These are phyloP conservation scores for Phyllostomus discolor DNA, from an alignment of 2,113 vertebrate genomes.

Conservation along the genomic window DNA sequence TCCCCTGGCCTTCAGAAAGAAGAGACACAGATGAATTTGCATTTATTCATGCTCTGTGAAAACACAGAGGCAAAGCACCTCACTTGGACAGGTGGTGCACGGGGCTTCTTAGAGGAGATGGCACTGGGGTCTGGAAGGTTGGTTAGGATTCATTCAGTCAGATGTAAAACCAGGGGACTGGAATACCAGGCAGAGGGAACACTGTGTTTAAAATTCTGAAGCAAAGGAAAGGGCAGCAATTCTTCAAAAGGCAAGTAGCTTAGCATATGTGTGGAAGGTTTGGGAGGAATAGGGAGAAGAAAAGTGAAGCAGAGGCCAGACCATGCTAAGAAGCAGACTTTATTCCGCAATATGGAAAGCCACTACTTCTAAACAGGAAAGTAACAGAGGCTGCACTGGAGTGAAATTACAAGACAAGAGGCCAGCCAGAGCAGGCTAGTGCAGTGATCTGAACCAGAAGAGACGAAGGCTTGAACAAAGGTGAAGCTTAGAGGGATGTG, in stretches of 20 bases:
- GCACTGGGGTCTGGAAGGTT: background rate
- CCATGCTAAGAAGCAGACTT: background rate
- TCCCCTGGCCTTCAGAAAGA: background rate
- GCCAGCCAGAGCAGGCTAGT: background rate
- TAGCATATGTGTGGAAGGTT: background rate
- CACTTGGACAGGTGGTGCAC: background rate
- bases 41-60: background rate
- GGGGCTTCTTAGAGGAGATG: background rate
- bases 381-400: background rate
- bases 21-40: background rate
- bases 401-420: background rate
- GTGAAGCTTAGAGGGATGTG: background rate
- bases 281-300: background rate
- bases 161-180: background rate
- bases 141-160: background rate
- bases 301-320: background rate
- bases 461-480: background rate
- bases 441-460: too few species aligned
- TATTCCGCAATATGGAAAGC: background rate
- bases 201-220: background rate
- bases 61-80: background rate
- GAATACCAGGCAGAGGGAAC: background rate
- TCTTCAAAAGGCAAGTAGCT: background rate
- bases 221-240: background rate
- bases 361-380: background rate